Evolutionary conservation across 1,140 invertebrate genomes (phyloP), one percentile per base, ranked within the genome.

Genomic region (Papilio xuthus): DNA sequence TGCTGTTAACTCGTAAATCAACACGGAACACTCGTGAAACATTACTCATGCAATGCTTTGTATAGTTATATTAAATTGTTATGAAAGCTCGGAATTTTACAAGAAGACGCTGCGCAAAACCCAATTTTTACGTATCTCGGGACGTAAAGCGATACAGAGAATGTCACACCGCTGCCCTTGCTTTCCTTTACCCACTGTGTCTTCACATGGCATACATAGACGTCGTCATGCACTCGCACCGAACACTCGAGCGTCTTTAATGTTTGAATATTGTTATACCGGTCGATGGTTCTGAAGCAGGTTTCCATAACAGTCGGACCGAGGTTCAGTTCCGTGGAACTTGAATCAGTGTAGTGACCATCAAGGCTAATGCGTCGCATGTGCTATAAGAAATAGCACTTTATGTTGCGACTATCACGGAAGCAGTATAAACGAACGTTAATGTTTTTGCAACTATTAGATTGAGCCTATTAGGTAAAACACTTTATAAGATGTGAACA

Each of bases 241-340:
- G 50, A 53, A 53, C 47, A 4, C 50, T 20, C 18, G 18, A 53
- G 50, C 50, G 18, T 53, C 50, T 20, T 8, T 53, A 53, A 53
- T 9, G 50, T 53, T 53, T 20, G 50, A 53, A 53, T 53, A 3
- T 20, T 53, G 7, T 53, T 9, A 53, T 53, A 26, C 41, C 28
- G 13, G 75, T 47, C 18, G n/a, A 60, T 69, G 67, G 77, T 44
- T 71, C 63, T 70, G 37, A 78, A 70, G 77, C 41, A 56, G 72
- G 60, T 80, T 76, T 71, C 79, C 79, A 78, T 80, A 80, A 80
- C 47, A 78, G 79, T 78, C 44, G n/a, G 41, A 18, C n/a, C 75
- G 77, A 72, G 75, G 67, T 78, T 77, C 26, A 72, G 72, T 71
- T 80, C 53, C 44, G 53, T 47, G 41, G 20, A 80, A 77, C 47